phyloP scores from a whole-genome alignment of 2,888 invertebrate genomes.

The Taphrorychus bicolor region DNA sequence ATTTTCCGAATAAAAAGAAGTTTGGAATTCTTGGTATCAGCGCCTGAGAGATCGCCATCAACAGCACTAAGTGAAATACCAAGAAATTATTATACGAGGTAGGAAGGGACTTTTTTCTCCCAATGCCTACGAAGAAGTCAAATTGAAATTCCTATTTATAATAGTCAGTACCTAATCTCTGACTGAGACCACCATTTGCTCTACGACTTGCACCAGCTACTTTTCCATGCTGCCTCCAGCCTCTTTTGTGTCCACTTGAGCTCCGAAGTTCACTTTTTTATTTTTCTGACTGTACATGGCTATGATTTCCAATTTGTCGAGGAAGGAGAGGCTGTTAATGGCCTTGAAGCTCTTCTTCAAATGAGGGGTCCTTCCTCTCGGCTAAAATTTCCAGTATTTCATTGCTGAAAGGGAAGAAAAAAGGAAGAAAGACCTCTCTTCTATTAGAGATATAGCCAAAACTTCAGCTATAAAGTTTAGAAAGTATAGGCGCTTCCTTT shows the following conservation, averaged over 20 bases:
- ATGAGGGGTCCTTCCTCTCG: constrained; percentile 89
- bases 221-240: constrained; percentile 85
- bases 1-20: no score
- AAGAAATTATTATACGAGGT: no score
- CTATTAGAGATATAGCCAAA: no score
- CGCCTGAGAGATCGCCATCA: no score
- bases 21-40: no score
- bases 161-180: constrained; percentile 71
- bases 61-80: no score
- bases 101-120: no score
- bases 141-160: no score
- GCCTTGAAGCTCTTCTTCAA: constrained; percentile 90
- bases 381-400: constrained; percentile 90
- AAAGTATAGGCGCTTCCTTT: constrained; percentile 84
- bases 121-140: no score
- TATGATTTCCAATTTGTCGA: constrained; percentile 73
- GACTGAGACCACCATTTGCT: constrained; percentile 78
- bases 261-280: constrained; percentile 68
- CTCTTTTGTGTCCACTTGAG: constrained; percentile 58
- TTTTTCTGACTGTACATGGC: constrained; percentile 80
- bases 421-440: no score
- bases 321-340: constrained; percentile 77
- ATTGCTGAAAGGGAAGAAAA: constrained; percentile 91
- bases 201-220: constrained; percentile 85
- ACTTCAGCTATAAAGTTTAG: no score